Evolutionary conservation across 1,140 invertebrate species (phyloP), one percentile per base, ranked within the genome.

Genomic region (Papilio machaon): DNA sequence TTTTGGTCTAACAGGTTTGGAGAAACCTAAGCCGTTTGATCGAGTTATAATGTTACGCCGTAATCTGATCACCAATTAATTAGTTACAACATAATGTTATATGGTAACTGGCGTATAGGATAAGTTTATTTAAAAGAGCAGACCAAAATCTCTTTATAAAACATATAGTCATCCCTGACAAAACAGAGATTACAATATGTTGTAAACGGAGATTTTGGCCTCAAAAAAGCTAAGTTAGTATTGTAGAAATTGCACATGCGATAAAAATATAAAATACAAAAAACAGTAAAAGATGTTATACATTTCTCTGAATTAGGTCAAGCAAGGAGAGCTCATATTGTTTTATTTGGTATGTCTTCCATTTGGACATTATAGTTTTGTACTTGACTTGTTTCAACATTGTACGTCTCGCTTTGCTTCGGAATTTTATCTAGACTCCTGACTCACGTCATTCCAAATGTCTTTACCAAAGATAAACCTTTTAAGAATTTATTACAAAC

Each of bases 351-450:
- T 43, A 49, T 49, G 47, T 13, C 7, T 11, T 58, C 13, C 9
- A 64, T 30, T 30, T 30, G 60, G 60, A 5, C 11, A 30, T 13
- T 30, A 30, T 64, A 23, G 13, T 64, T 60, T 23, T 8, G 60
- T 30, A 23, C 60, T 64, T 64, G 60, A 13, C 3, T 19, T 64
- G 23, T 64, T 64, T 35, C 23, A 30, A 64, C 60, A 64, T 30
- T 64, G 19, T 64, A 5, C 23, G 60, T 64, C 60, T 23, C 23
- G 23, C 23, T 64, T 64, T 64, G 23, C 23, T 10, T 13, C 60
- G 60, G 60, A 64, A 64, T 64, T 64, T 64, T 64, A 64, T 64
- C 60, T 64, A 30, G 15, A 58, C 11, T 64, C 8, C 60, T 64
- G 60, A 64, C 23, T 64, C 60, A 43, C 2, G 30, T 64, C 60